Percentiles rank a stretch among this genome's conserved stretches.
Conservation (phyloP, 2,797 vertebrate species). For the Smutsia gigantea region DNA sequence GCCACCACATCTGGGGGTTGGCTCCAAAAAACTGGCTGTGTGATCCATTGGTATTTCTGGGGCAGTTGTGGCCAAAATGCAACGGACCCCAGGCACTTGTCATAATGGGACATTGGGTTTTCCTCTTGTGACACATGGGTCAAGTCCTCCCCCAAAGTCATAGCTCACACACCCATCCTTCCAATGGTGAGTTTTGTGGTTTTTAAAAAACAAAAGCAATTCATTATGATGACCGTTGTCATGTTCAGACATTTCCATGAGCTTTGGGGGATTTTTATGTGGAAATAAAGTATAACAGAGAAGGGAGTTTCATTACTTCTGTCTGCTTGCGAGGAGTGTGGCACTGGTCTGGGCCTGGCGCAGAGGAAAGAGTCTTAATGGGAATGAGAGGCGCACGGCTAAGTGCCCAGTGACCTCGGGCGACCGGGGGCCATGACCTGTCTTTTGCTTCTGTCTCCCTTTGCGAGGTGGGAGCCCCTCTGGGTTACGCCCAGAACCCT, state of each 20-base stretch:
- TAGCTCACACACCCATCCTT: neutral
- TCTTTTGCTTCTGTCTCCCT: no score
- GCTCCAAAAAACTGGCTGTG: accelerated
- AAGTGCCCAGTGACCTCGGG: accelerated
- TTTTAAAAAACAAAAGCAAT: neutral
- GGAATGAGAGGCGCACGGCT: no score
- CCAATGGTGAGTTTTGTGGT: neutral
- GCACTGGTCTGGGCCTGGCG: accelerated
- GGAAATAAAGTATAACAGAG: constrained; percentile 37
- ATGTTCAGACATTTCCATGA: neutral
- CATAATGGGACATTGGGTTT: accelerated
- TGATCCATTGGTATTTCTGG: accelerated
- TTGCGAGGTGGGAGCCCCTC: no score
- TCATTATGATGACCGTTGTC: neutral
- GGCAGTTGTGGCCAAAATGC: neutral
- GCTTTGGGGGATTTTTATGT: constrained; percentile 34
- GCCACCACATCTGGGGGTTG: accelerated
- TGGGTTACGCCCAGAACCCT: no score
- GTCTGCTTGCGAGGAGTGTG: neutral
- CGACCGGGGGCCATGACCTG: no score
- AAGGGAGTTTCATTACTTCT: neutral
- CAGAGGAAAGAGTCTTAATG: neutral
- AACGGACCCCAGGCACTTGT: accelerated
- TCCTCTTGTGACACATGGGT: neutral
- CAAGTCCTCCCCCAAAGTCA: neutral